Percentiles rank a stretch among this genome's conserved stretches.
Conservation (phyloP, 2,888 invertebrate genomes). For the Napeogenes inachia region DNA sequence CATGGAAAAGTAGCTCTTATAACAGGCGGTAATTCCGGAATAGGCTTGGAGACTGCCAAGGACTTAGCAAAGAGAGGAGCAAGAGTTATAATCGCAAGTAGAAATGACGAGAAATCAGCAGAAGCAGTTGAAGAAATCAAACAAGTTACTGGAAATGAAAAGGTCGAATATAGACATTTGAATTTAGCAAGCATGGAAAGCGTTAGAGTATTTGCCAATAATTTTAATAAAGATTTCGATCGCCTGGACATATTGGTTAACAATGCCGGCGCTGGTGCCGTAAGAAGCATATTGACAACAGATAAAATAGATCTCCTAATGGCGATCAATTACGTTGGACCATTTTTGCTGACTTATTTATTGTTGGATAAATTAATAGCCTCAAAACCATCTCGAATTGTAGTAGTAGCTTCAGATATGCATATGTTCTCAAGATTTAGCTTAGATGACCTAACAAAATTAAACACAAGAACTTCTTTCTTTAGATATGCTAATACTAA, state of each 20-base stretch:
- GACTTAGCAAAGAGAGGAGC: slow-evolving; percentile 85
- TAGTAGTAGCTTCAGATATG: slow-evolving; percentile 60
- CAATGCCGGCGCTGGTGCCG: slow-evolving; percentile 76
- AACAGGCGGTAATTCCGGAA: slow-evolving; percentile 90
- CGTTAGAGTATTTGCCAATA: slow-evolving; percentile 78
- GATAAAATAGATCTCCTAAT: slow-evolving; percentile 80
- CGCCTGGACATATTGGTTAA: slow-evolving; percentile 80
- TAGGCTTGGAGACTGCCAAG: slow-evolving; percentile 85
- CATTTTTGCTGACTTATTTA: slow-evolving; percentile 83
- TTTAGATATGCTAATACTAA: slow-evolving; percentile 63
- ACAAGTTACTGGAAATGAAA: slow-evolving; percentile 81
- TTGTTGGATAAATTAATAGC: slow-evolving; percentile 67
- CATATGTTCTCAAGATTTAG: slow-evolving; percentile 70
- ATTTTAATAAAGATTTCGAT: slow-evolving; percentile 69
- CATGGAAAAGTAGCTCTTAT: slow-evolving; percentile 81
- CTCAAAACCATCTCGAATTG: slow-evolving; percentile 61
- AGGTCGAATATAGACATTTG: slow-evolving; percentile 77
- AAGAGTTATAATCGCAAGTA: slow-evolving; percentile 84
- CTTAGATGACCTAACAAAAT: slow-evolving; percentile 38
- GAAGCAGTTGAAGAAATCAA: slow-evolving; percentile 82
- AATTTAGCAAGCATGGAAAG: slow-evolving; percentile 72
- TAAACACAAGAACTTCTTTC: neutral
- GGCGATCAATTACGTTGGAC: slow-evolving; percentile 84
- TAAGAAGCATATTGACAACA: slow-evolving; percentile 59
- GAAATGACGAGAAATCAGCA: slow-evolving; percentile 83